phyloP scores from a whole-genome alignment of 2,888 invertebrate genomes.

The Scaeva pyrastri region DNA sequence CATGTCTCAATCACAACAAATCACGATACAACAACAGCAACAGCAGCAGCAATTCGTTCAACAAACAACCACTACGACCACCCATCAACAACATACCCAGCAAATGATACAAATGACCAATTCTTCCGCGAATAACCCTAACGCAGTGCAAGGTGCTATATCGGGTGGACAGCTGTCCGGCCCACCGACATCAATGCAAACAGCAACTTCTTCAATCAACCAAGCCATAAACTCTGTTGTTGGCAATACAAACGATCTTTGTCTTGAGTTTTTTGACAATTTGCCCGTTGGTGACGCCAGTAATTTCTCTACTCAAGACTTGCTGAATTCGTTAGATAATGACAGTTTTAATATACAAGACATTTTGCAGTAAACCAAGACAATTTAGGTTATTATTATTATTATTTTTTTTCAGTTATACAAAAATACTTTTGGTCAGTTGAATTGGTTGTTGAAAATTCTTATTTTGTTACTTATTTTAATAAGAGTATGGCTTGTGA shows the following conservation, averaged over 20 bases:
- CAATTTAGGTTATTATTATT: slow-evolving; percentile 47
- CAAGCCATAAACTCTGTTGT: slow-evolving; percentile 84
- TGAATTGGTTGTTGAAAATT: slow-evolving; percentile 49
- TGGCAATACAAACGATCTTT: slow-evolving; percentile 87
- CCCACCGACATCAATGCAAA: slow-evolving; percentile 68
- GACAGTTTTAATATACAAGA: slow-evolving; percentile 89
- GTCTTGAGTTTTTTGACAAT: slow-evolving; percentile 93
- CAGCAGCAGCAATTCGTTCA: slow-evolving; percentile 82
- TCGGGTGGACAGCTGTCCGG: slow-evolving; percentile 51
- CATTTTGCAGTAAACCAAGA: slow-evolving; percentile 85
- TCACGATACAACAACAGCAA: slow-evolving; percentile 85
- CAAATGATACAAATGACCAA: slow-evolving; percentile 82
- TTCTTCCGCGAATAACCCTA: slow-evolving; percentile 59
- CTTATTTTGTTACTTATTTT: slow-evolving; percentile 35
- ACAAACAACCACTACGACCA: slow-evolving; percentile 80
- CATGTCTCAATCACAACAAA: slow-evolving; percentile 89
- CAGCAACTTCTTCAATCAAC: slow-evolving; percentile 81
- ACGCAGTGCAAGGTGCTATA: slow-evolving; percentile 63
- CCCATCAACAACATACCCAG: slow-evolving; percentile 81
- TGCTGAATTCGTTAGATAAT: slow-evolving; percentile 92
- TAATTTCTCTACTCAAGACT: slow-evolving; percentile 92
- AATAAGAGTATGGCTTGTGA: slow-evolving; percentile 35
- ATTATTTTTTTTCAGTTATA: slow-evolving; percentile 35
- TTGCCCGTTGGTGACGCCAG: slow-evolving; percentile 90
- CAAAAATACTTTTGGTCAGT: slow-evolving; percentile 38